Percentiles rank a stretch among this genome's conserved stretches.
Conservation (phyloP, 1,140 invertebrate species). For the Nasonia longicornis region DNA sequence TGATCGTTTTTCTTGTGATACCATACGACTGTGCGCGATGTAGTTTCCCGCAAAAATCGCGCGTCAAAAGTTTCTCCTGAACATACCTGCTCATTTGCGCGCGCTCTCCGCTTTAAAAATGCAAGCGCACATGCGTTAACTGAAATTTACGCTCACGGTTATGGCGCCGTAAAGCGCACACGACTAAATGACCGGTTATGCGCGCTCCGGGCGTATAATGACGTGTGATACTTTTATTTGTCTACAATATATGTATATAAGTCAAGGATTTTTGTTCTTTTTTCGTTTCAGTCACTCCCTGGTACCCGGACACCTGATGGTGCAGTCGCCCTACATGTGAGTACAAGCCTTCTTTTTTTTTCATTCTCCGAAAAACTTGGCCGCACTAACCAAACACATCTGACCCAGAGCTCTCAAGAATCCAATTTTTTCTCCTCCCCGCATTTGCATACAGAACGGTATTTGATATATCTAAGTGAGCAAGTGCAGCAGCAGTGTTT, state of each 20-base stretch:
- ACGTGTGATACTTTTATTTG: background rate
- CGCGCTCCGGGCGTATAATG: background rate
- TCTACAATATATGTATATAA: background rate
- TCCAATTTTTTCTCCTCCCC: background rate
- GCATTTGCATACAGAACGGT: conserved; percentile 37
- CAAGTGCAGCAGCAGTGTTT: background rate
- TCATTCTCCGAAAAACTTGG: background rate
- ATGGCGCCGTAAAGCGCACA: background rate
- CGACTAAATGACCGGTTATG: conserved; percentile 6
- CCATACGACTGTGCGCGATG: background rate
- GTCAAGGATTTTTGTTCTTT: background rate
- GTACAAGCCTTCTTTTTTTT: conserved; percentile 25
- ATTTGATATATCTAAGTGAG: conserved; percentile 27
- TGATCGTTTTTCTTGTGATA: background rate
- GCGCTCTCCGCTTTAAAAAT: background rate
- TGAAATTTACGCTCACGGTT: conserved; percentile 25
- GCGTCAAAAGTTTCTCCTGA: too few species aligned
- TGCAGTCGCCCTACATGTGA: conserved; percentile 46
- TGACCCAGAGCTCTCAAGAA: background rate
- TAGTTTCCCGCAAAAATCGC: background rate
- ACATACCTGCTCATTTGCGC: too few species aligned
- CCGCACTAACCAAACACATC: background rate
- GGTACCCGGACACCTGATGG: conserved; percentile 44
- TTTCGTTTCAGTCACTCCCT: conserved; percentile 44
- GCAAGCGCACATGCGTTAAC: background rate